Evolutionary conservation across 2,113 vertebrate species (phyloP).

Genomic region (Carollia perspicillata): DNA sequence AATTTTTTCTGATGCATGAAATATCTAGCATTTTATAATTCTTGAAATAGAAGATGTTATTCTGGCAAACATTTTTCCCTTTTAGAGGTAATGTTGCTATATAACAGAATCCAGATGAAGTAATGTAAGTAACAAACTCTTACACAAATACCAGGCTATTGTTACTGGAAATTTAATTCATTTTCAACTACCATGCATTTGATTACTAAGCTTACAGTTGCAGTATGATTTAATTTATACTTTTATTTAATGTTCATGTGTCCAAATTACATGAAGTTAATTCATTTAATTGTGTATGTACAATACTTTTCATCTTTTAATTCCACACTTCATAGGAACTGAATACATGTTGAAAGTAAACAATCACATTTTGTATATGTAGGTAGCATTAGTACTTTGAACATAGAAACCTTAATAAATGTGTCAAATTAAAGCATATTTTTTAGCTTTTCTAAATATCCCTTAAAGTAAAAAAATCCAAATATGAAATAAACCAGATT

Average conservation of each 20-base stretch:
- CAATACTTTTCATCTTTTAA: neutral
- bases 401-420: neutral
- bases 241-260: neutral
- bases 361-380: neutral
- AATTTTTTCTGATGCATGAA: neutral
- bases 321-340: neutral
- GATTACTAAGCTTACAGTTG: neutral
- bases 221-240: neutral
- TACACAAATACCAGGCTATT: neutral
- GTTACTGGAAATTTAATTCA: neutral
- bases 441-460: neutral
- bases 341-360: neutral
- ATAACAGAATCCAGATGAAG: neutral
- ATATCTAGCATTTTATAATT: neutral
- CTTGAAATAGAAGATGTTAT: neutral
- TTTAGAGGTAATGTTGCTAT: neutral
- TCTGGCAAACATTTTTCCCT: neutral
- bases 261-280: neutral
- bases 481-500: neutral
- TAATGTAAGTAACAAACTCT: neutral
- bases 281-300: slow-evolving; percentile 7
- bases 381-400: neutral
- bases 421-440: neutral
- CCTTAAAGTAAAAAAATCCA: neutral
- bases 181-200: neutral